Evolutionary conservation across 2,888 invertebrate species (phyloP), one percentile per base, ranked within the genome.

Genomic region (Agrotis exclamationis): DNA sequence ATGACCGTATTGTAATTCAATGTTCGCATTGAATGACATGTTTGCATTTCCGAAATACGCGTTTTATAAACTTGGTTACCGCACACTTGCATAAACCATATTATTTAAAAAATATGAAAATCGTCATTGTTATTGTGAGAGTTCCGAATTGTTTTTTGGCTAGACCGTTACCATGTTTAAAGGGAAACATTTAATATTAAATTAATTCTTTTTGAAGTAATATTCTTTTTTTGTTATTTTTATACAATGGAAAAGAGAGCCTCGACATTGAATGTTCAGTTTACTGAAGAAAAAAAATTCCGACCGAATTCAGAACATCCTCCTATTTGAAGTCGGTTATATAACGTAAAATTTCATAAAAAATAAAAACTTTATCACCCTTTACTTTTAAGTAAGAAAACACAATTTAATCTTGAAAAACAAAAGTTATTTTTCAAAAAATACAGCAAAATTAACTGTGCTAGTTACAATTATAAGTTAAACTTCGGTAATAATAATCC

Each of bases 1-100:
- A 94, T 92, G 90, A 89, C 85, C 85, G 85, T 87, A 91, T 92
- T 91, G 86, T 88, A 90, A 90, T 89, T 88, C 85, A 88, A 89
- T 89, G 86, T 89, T 86, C 80, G 79, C 79, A 85, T 81, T 86
- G 79, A 88, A 87, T 88, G 88, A 89, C 88, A 90, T 89, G 86
- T 90, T 88, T 89, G 85, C 76, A 83, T 88, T 89, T 81, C 68
- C 56, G 67, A 75, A 86, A 85, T 76, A 74, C 68, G 70, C 74
- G 67, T 82, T 86, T 81, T 83, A 87, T 85, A 83, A 83, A 85
- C 76, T 85, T 82, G 56, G 70, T 73, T 75, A 80, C 79, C 58
- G 65, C 65, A 57, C 70, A 71, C 80, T 77, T 77, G 63, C 74
- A 69, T 79, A 77, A 76, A 74, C 22, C 24, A 65, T 80, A 79